Conservation (phyloP, 2,113 vertebrate species). For the Argyrosomus japonicus region DNA sequence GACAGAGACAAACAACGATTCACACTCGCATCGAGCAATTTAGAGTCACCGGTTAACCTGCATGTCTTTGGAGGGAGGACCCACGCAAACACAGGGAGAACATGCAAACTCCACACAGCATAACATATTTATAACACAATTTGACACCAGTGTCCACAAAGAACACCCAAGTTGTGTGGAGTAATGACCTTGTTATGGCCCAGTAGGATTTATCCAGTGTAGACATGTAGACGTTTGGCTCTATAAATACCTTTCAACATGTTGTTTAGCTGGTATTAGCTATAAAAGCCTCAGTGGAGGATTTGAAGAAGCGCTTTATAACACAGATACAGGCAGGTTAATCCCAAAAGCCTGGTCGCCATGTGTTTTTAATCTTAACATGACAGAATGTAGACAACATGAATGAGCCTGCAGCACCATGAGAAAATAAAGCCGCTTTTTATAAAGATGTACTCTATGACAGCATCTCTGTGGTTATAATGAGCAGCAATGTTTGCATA, state of each 20-base stretch:
- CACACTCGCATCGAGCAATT: too few species aligned
- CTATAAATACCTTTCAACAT: neutral
- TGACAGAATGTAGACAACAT: slow-evolving; percentile 30
- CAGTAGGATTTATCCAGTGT: neutral
- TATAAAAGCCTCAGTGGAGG: neutral
- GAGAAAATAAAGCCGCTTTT: slow-evolving; percentile 19
- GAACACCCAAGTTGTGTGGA: neutral
- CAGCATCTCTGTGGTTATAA: slow-evolving; percentile 20
- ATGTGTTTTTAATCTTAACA: slow-evolving; percentile 42
- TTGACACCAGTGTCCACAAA: neutral
- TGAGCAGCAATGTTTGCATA: slow-evolving; percentile 36
- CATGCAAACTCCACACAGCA: neutral
- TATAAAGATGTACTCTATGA: slow-evolving; percentile 18
- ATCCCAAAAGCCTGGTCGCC: slow-evolving; percentile 33
- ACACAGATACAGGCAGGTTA: slow-evolving; percentile 21
- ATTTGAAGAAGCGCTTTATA: neutral
- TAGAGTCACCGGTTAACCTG: too few species aligned
- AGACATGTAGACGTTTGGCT: neutral
- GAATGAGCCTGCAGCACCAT: slow-evolving; percentile 7
- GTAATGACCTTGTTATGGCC: neutral
- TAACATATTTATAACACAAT: neutral
- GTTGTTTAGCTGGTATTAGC: neutral
- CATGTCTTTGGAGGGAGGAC: too few species aligned
- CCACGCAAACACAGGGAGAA: too few species aligned
- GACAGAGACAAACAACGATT: too few species aligned